Evolutionary conservation across 2,113 vertebrate genomes (phyloP), one percentile per base, ranked within the genome.

Genomic region (Apeltes quadracus): DNA sequence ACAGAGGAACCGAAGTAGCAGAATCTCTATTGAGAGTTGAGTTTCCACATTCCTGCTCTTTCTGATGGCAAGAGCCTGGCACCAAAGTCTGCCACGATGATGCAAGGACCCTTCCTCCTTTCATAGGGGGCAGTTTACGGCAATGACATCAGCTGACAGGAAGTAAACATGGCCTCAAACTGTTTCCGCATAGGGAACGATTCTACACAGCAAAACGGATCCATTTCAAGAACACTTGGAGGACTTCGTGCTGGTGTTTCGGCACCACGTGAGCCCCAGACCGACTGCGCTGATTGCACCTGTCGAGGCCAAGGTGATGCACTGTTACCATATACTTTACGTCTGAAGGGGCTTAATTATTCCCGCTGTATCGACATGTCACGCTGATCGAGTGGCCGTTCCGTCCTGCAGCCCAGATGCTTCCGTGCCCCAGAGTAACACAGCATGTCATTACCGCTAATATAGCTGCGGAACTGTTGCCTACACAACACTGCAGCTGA

Each of bases 401-500:
- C 50, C 61, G 76, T 83, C 70, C 83, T 69, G 56, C 48, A 63
- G 81, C 53, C 23, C 81, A 92, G 87, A 87, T 91, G 82, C 83
- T 72, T 79, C 83, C 67, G 65, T 81, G 77, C 58, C 79, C 62
- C 57, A 69, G 75, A 75, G 72, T 61, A 78, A 82, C 78, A 61
- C 80, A 89, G 79, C 83, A 87, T 90, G 84, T 89, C 79, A 92
- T 92, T 91, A 91, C 63, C 78, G 41, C 87, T 91, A 91, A 93
- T 90, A 84, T 18, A 91, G 88, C 89, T 90, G 91, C 43, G 66
- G 76, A 85, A 79, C 41, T 73, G 77, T 22, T 53, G 66, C 50
- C 72, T 54, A 53, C 36, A 53, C 78, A 72, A 41, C n/a, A 81
- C 32, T 56, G 63, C 58, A 63, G 65, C 73, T 48, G 62, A 68